phyloP scores from a whole-genome alignment of 2,113 vertebrate species.

The Salminus brasiliensis region DNA sequence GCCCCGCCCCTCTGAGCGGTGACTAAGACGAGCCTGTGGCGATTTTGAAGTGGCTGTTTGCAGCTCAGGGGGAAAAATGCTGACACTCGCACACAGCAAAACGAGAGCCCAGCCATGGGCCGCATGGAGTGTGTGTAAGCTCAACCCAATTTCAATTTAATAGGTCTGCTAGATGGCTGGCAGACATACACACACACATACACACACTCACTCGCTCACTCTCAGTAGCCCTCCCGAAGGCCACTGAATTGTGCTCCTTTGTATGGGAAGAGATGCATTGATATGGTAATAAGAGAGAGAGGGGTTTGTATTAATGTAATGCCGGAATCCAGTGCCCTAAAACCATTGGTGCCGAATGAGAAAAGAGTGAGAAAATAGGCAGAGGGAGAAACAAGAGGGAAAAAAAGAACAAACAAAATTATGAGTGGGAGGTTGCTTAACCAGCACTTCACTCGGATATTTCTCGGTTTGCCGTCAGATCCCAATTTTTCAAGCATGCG shows the following conservation, averaged over 20 bases:
- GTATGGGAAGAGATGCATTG: conserved; percentile 54
- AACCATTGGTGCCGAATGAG: conserved; percentile 47
- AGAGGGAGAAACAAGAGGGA: conserved; percentile 40
- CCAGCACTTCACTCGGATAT: conserved; percentile 55
- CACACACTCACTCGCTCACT: conserved; percentile 31
- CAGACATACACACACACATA: conserved; percentile 36
- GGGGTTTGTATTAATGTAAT: conserved; percentile 46
- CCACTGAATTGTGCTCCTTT: conserved; percentile 52
- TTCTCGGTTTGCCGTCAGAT: conserved; percentile 61
- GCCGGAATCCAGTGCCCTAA: conserved; percentile 49
- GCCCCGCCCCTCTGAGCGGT: conserved; percentile 31
- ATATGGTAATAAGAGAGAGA: conserved; percentile 56
- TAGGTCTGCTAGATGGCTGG: conserved; percentile 52
- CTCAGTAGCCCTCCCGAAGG: conserved; percentile 45
- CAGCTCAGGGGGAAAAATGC: conserved; percentile 30
- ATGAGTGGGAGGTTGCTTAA: conserved; percentile 52
- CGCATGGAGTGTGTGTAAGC: conserved; percentile 41
- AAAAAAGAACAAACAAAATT: conserved; percentile 56
- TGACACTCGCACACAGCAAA: conserved; percentile 44
- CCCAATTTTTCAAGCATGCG: conserved; percentile 56
- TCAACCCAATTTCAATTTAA: conserved; percentile 54
- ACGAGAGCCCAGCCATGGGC: conserved; percentile 32
- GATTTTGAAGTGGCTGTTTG: conserved; percentile 54
- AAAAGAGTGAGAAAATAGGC: conserved; percentile 44
- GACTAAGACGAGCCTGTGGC: conserved; percentile 47